Evolutionary conservation across 2,113 vertebrate species (phyloP), one percentile per base, ranked within the genome.

Genomic region (Macrotus californicus): DNA sequence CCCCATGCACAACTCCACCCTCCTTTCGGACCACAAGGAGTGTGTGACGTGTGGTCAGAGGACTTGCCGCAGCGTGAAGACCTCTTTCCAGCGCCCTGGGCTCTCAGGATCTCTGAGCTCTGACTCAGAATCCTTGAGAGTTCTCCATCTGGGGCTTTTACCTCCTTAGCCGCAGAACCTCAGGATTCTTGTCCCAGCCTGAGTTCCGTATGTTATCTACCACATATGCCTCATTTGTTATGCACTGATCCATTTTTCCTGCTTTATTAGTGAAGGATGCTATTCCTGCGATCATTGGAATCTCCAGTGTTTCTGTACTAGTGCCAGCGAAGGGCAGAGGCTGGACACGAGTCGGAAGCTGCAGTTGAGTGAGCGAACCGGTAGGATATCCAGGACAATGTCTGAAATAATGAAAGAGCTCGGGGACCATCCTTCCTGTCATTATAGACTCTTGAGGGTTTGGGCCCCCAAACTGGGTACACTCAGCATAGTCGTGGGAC

Each of bases 171-270:
- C 50, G 19, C 11, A 21, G 48, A 64, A 64, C 70, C 72, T 61
- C 43, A 54, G 93, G 81, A 66, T 77, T 85, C 77, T 12, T 6
- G 56, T 39, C 64, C 76, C 91, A 46, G 81, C 76, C 46, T 19
- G 52, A 10, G 24, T 48, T 41, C 85, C 19, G 13, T 94, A 91
- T 97, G 96, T 90, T 93, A 82, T 94, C 95, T 94, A 92, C 39
- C 1, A 4, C 56, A 31, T 59, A 10, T 0, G 19, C 86, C 3
- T 0, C 7, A 0, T 93, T 93, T 89, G 76, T 76, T 73, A 26
- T 26, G 67, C 59, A 5, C 75, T 79, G 61, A 86, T 73, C 87
- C 50, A 3, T 70, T n/a, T 59, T 89, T n/a, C 90, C 92, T 85
- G 52, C 95, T 92, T 96, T 56, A 88, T 85, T 96, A 94, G 94